Evolutionary conservation across 2,888 invertebrate species (phyloP).

Genomic region (Ophonus ardosiacus): DNA sequence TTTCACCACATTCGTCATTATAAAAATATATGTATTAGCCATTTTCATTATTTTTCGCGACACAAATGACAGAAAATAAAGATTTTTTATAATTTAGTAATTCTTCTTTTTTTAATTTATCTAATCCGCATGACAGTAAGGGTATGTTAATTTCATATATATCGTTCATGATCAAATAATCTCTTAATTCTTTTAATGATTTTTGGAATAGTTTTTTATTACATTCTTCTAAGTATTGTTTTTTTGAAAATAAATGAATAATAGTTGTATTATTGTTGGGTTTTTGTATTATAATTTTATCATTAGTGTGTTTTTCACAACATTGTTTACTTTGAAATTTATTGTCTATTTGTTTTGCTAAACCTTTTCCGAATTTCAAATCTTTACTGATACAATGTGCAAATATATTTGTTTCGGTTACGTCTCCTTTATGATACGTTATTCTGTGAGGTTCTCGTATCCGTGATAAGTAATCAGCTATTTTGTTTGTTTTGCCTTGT

Average conservation of each 20-base stretch:
- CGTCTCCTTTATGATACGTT: neutral
- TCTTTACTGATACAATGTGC: slow-evolving; percentile 2
- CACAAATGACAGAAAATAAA: too few species aligned
- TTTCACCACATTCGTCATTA: too few species aligned
- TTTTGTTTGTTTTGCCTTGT: neutral
- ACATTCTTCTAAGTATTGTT: neutral
- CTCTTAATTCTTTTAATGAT: neutral
- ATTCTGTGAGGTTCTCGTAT: neutral
- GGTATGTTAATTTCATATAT: too few species aligned
- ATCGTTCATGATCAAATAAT: too few species aligned
- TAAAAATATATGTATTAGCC: too few species aligned
- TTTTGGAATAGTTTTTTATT: neutral
- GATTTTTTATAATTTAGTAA: too few species aligned
- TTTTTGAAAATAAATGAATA: neutral
- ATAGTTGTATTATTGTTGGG: neutral
- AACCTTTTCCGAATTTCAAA: neutral
- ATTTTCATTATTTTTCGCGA: too few species aligned
- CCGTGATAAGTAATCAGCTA: too few species aligned
- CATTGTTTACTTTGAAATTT: neutral
- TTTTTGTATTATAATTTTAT: neutral
- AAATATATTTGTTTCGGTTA: neutral
- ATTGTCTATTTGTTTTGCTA: neutral
- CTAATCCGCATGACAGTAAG: too few species aligned
- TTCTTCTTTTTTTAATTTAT: too few species aligned
- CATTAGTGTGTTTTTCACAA: neutral